Evolutionary conservation across 2,888 invertebrate genomes (phyloP), one percentile per base, ranked within the genome.

Genomic region (Tridacna crocea): DNA sequence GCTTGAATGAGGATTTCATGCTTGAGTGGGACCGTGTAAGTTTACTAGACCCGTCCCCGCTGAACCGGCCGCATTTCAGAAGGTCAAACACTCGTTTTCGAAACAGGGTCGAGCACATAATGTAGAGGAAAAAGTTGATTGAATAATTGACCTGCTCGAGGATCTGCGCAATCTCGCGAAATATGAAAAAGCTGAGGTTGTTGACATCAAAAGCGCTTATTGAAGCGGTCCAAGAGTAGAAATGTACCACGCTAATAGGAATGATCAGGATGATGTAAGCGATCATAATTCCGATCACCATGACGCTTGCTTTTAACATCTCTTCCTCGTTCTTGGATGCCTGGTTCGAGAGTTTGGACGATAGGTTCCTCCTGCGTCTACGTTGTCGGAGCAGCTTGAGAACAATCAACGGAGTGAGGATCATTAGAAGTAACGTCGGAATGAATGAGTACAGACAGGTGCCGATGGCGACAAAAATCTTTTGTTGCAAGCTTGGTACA

Each of bases 121-220:
- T 87, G 72, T 91, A 92, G 58, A 91, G 79, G 77, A 90, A 87
- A 79, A 92, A 92, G 80, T 92, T 92, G 76, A 90, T 84, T 48
- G 91, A 87, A 79, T 91, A 90, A 66, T 91, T 92, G 36, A 90
- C 79, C 73, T 89, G 90, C 51, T 92, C 91, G 68, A 91, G 73
- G 19, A 90, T 81, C 75, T 90, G 89, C 13, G 90, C 83, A 8
- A 91, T 75, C 68, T 91, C 89, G 17, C 90, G 79, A 60, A 83
- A 88, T 36, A 87, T 76, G 27, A 88, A 78, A 48, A 91, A 87
- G 0, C 79, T 78, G 10, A 76, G 81, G 27, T 74, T 81, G 55
- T 87, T 87, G 22, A 73, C 74, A n/a, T 84, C 91, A 65, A 90
- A 91, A 13, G 90, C 84, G 51, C 88, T 85, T 17, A 87, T 78